Conservation (phyloP, 2,113 vertebrate genomes). For the Tachysurus vachellii region DNA sequence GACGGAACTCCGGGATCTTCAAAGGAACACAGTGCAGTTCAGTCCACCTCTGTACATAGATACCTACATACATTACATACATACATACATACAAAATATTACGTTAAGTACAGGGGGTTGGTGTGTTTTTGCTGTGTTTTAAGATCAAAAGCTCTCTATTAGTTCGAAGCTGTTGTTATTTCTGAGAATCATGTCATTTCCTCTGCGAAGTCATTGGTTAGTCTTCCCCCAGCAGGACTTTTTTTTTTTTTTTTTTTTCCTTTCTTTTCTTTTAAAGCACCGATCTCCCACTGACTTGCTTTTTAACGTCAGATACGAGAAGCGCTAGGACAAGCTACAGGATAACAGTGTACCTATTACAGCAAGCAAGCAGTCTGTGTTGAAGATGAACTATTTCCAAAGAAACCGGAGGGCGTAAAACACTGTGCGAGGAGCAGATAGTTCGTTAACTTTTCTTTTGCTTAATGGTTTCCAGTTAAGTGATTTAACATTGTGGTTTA, state of each 20-base stretch:
- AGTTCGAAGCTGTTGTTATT: conserved; percentile 13
- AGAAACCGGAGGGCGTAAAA: conserved; percentile 37
- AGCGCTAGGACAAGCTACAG: conserved; percentile 59
- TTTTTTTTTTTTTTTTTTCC: not conserved
- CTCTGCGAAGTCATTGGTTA: not conserved
- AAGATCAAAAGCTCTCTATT: conserved; percentile 34
- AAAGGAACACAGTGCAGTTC: conserved; percentile 63
- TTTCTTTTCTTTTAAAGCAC: not conserved
- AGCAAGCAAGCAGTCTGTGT: conserved; percentile 60
- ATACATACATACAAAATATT: conserved; percentile 66
- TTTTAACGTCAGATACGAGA: conserved; percentile 43
- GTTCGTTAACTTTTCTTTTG: conserved; percentile 52
- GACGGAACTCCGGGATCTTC: conserved; percentile 75
- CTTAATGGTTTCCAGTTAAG: conserved; percentile 58
- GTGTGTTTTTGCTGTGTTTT: conserved; percentile 17
- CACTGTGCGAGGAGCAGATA: conserved; percentile 62
- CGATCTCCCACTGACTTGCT: conserved; percentile 30
- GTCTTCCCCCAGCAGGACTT: not conserved
- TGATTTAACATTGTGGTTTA: conserved; percentile 42
- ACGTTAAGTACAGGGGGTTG: conserved; percentile 54
- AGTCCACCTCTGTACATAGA: conserved; percentile 63
- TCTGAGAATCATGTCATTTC: conserved; percentile 3
- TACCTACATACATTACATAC: conserved; percentile 61
- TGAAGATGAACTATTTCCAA: conserved; percentile 25
- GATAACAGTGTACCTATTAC: conserved; percentile 60